Conservation (phyloP, 1,140 invertebrate genomes). For the Bilobella aurantiaca region DNA sequence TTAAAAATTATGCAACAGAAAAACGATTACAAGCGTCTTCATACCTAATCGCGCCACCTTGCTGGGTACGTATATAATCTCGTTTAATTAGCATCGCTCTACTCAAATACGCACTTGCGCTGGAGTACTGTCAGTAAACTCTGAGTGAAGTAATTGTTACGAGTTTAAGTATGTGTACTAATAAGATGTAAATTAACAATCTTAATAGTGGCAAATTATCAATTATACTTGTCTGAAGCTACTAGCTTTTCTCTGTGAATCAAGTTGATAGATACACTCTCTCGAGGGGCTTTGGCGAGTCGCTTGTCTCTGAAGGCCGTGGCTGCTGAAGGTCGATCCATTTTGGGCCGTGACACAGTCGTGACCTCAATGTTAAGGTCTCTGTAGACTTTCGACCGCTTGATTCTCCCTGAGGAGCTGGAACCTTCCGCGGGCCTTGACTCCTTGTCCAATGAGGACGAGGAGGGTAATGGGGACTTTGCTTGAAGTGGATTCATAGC, state of each 20-base stretch:
- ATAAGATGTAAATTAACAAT: no score
- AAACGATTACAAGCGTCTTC: no score
- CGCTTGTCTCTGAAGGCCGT: background rate
- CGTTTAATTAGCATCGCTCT: no score
- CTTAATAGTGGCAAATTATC: background rate
- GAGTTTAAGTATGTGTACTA: no score
- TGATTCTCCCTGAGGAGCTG: no score
- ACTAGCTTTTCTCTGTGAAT: background rate
- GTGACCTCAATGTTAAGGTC: slow-evolving; percentile 8
- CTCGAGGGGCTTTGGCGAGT: background rate
- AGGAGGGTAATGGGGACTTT: background rate
- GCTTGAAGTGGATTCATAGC: background rate
- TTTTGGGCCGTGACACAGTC: background rate
- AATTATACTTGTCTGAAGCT: slow-evolving; percentile 9
- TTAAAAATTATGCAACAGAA: no score
- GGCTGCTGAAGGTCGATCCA: background rate
- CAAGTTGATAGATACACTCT: background rate
- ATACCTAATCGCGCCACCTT: no score
- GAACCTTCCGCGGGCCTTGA: background rate
- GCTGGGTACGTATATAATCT: no score
- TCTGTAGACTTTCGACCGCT: slow-evolving; percentile 3
- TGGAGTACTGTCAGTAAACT: no score
- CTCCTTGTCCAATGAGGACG: background rate
- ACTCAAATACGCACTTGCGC: no score
- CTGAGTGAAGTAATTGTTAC: no score